Evolutionary conservation across 2,113 vertebrate species (phyloP), one percentile per base, ranked within the genome.

Genomic region (Forbesichthys agassizii): DNA sequence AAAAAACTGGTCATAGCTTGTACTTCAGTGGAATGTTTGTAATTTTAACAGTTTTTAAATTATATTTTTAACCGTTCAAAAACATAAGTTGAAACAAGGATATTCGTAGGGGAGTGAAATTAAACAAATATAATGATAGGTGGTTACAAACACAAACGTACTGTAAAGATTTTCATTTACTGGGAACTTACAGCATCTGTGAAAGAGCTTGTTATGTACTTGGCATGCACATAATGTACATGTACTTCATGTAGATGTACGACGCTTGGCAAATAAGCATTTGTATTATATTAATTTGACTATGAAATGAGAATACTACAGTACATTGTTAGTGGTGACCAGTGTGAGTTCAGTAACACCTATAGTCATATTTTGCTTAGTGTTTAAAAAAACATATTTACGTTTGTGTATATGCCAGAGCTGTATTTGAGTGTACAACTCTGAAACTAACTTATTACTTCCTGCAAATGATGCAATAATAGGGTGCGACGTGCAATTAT

Each of bases 381-480:
- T 88, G 86, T 90, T 87, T 86, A 20, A 64, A 69, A 83, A 85
- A 77, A 62, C 75, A 80, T 87, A 88, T 87, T 88, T 88, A 76
- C 78, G 82, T 85, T 83, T 88, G 79, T 86, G 84, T 84, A 71
- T 77, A 86, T 83, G 84, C 75, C 83, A 20, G 20, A 20, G 20
- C 20, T 20, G 20, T 20, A 20, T 20, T 20, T 82, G 75, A 85
- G 72, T 86, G 85, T 79, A 58, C 69, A 20, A 46, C 63, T 6
- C 33, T 79, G 66, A 82, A 74, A 83, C 71, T 81, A 85, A 85
- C 86, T 51, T 48, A 64, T 64, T 79, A 88, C 20, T 20, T 20
- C 88, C 86, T 88, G 88, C 86, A 89, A 88, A 78, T 86, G 82
- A 91, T 88, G 90, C 90, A 91, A 91, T 91, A 91, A 91, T 88